phyloP scores from a whole-genome alignment of 2,113 vertebrate genomes.

The Antechinus stuartii region DNA sequence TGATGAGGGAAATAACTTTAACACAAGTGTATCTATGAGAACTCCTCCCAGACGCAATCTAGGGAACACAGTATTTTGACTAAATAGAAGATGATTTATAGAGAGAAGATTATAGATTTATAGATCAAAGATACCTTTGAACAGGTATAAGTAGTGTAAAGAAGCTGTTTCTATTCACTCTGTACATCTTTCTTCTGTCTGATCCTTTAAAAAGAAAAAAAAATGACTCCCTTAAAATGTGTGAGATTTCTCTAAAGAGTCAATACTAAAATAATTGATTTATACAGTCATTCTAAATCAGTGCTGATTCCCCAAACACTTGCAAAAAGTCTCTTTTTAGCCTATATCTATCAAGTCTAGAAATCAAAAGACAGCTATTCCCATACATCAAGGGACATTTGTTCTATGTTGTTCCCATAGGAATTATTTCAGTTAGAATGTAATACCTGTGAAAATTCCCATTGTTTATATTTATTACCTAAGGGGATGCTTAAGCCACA shows the following conservation, averaged over 20 bases:
- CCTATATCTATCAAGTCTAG: not conserved
- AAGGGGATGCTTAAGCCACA: not conserved
- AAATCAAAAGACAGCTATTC: not conserved
- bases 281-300: not conserved
- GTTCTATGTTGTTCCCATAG: not conserved
- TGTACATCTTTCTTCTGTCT: not conserved
- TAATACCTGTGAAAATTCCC: not conserved
- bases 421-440: not conserved
- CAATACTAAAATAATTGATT: not conserved
- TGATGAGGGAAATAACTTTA: not conserved
- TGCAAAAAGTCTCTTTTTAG: not conserved
- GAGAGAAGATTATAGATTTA: too few relatives aligned
- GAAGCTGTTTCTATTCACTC: not conserved
- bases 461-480: not conserved
- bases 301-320: not conserved
- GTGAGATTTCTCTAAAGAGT: not conserved
- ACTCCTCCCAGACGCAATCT: not conserved
- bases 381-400: not conserved
- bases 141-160: not conserved
- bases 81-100: not conserved
- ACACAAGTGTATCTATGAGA: not conserved
- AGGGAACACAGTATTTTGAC: not conserved
- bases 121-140: not conserved
- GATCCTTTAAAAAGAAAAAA: too few relatives aligned
- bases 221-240: not conserved